Base-by-base conservation (phyloP, 2,113 vertebrate genomes). In the Syrrhaptes paradoxus region DNA sequence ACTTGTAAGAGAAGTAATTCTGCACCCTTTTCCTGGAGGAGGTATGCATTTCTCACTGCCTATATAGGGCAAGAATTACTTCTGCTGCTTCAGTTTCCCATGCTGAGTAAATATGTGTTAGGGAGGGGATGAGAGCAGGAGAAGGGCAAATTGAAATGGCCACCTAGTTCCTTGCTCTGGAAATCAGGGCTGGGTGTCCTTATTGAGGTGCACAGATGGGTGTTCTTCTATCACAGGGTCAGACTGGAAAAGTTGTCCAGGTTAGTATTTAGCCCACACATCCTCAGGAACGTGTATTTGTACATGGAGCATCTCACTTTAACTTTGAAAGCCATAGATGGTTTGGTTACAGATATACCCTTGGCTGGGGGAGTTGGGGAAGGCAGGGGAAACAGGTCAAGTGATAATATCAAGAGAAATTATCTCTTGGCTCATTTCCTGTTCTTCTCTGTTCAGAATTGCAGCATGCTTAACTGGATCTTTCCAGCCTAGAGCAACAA, bases 401-500 rank as follows among this genome's bases (percentile, higher is more conserved):
- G 48, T 71, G 61, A 93, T 34, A 86, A 63, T 38, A 81, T 41
- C 18, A 55, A 36, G 24, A 80, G 41, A 86, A 84, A 85, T 75
- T 82, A 48, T 85, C 21, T 93, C 32, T 54, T 87, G 67, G 45
- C 74, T 91, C 43, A n/a, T 85, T 26, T 92, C 45, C 38, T 73
- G 9, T 67, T 79, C 57, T 85, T 81, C 59, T 89, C 82, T 81
- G 29, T 83, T 95, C 77, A 76, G 71, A 89, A 95, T 80, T 77
- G 66, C 76, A 90, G 83, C 63, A 78, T 76, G 87, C 46, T 75
- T 72, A 62, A 52, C 63, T 90, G 72, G 55, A 90, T 66, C 71
- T 89, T 95, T 87, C 48, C 90, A 95, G 81, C 67, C 82, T 52
- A 78, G 70, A 90, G 90, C 71, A 96, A 81, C 46, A 90, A 96